These are phyloP conservation scores for Halcyon senegalensis DNA, from an alignment of 2,113 vertebrate genomes.

Conservation along the genomic window DNA sequence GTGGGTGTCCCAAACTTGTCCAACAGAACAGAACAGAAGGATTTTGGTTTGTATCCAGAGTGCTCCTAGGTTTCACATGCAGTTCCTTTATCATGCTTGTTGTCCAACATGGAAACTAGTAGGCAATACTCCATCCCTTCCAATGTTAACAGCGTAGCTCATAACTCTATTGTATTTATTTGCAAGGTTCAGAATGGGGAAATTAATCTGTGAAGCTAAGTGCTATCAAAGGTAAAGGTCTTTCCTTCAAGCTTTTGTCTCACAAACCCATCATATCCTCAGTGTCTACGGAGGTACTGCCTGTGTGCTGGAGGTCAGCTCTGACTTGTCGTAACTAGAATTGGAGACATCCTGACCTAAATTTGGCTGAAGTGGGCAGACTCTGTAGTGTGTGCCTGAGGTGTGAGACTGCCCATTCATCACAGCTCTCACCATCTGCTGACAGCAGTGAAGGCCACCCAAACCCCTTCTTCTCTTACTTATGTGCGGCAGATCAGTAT, in stretches of 20 bases:
- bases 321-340: not conserved
- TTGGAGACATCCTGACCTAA: not conserved
- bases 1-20: not conserved
- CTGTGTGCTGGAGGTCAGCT: fast-evolving
- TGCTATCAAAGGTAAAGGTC: not conserved
- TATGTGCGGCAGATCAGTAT: not conserved
- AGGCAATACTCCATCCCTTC: not conserved
- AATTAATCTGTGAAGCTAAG: not conserved
- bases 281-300: not conserved
- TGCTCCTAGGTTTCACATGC: not conserved
- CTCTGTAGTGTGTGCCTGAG: not conserved
- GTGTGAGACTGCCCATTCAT: not conserved
- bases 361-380: not conserved
- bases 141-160: not conserved
- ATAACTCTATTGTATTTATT: not conserved
- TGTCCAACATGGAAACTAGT: not conserved
- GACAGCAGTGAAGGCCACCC: not conserved
- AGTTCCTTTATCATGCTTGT: not conserved
- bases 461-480: not conserved
- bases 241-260: not conserved
- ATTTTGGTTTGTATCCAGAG: not conserved
- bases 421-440: not conserved
- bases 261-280: not conserved
- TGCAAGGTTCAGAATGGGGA: not conserved
- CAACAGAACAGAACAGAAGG: not conserved